Conservation (phyloP, 2,888 invertebrate genomes). For the Rhimphoctona megacephalus region DNA sequence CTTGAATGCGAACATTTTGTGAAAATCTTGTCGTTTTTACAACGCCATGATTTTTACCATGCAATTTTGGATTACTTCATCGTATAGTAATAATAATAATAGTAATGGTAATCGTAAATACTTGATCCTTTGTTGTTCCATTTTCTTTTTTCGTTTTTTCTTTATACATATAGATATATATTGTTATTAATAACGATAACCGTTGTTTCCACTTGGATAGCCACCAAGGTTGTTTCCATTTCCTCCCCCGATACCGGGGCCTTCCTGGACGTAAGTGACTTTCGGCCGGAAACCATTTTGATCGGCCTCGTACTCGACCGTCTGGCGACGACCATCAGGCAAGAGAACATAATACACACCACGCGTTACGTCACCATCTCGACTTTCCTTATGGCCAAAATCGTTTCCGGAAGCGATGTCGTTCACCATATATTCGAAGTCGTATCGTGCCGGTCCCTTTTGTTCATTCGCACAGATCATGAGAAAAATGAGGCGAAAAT, state of each 20-base stretch:
- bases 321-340: conserved; percentile 85
- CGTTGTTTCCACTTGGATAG: conserved; percentile 71
- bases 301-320: conserved; percentile 90
- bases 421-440: conserved; percentile 84
- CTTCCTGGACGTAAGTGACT: conserved; percentile 88
- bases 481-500: background rate
- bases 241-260: conserved; percentile 72
- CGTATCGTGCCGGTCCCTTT: conserved; percentile 84
- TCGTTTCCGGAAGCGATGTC: conserved; percentile 82
- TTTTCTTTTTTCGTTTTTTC: conserved; percentile 8
- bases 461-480: background rate
- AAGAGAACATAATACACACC: conserved; percentile 84
- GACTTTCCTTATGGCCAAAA: conserved; percentile 84
- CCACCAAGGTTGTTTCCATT: conserved; percentile 68
- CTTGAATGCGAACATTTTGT: conserved; percentile 42
- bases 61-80: conserved; percentile 31
- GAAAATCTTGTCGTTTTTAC: conserved; percentile 36
- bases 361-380: conserved; percentile 83
- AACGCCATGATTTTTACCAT: conserved; percentile 16
- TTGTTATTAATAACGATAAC: conserved; percentile 73
- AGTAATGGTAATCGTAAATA: conserved; percentile 12
- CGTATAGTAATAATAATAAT: conserved; percentile 20
- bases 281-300: conserved; percentile 89
- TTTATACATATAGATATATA: conserved; percentile 1
- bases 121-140: conserved; percentile 20